Percentiles rank a stretch among this genome's conserved stretches.
Evolutionary conservation across 2,113 vertebrate species (phyloP).

Genomic region (Nycticorax nycticorax): DNA sequence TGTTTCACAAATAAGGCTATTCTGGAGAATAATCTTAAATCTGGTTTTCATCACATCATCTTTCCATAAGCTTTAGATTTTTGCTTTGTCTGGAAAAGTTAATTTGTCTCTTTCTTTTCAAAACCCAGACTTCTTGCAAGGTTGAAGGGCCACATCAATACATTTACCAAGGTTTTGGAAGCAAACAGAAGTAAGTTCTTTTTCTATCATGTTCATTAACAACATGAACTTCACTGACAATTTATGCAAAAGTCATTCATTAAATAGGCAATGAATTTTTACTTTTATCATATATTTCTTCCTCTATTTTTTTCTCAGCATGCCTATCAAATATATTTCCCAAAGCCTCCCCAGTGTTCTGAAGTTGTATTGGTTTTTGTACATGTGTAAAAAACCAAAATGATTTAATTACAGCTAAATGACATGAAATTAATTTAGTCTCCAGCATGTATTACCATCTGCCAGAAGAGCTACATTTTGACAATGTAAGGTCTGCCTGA

Average conservation of each 20-base stretch:
- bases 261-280: neutral
- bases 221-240: neutral
- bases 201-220: neutral
- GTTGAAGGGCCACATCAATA: neutral
- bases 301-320: neutral
- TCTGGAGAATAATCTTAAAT: neutral
- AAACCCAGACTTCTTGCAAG: neutral
- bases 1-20: neutral
- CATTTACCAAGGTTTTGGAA: neutral
- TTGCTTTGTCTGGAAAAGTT: neutral
- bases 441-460: neutral
- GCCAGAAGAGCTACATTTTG: neutral
- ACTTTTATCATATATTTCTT: neutral
- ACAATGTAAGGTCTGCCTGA: neutral
- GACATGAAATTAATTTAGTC: neutral
- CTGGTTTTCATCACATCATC: neutral
- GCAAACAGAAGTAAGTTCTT: neutral
- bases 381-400: neutral
- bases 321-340: neutral
- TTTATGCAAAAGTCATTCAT: neutral
- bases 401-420: neutral
- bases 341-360: neutral
- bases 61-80: neutral
- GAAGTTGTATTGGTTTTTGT: neutral
- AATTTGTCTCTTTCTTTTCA: neutral